Conservation (phyloP, 1,140 invertebrate species). For the Drosophila pruinosa region DNA sequence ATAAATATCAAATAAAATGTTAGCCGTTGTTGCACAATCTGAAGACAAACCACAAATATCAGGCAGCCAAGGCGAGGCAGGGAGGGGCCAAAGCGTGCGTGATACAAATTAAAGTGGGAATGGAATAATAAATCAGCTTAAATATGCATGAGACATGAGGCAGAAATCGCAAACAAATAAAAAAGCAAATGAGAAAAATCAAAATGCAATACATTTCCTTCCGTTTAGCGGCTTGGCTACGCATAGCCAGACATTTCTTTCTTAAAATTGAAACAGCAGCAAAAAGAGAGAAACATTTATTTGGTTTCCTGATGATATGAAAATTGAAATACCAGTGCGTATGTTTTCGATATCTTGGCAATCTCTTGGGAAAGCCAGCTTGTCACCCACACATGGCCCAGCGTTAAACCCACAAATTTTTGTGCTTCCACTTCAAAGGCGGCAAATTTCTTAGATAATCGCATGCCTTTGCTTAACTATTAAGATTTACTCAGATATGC, state of each 20-base stretch:
- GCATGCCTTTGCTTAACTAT: constrained; percentile 13
- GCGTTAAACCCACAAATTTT: constrained; percentile 46
- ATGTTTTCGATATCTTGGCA: too few species aligned
- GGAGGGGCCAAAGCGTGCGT: constrained; percentile 48
- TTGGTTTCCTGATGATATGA: constrained; percentile 42
- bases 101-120: constrained; percentile 68
- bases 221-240: constrained; percentile 66
- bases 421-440: constrained; percentile 45
- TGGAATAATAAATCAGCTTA: constrained; percentile 74
- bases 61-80: not conserved
- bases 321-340: constrained; percentile 19
- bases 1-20: constrained; percentile 37
- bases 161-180: constrained; percentile 13
- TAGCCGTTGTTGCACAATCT: constrained; percentile 48
- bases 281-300: not conserved
- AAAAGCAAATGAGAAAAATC: constrained; percentile 46
- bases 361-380: not conserved
- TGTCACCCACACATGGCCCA: constrained; percentile 19
- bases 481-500: constrained; percentile 37
- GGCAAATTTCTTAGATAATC: constrained; percentile 6
- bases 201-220: constrained; percentile 75
- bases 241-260: constrained; percentile 22
- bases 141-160: constrained; percentile 60
- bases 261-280: constrained; percentile 12
- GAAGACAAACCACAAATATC: constrained; percentile 16